Conservation (phyloP, 2,888 invertebrate genomes). For the Chouioia cunea region DNA sequence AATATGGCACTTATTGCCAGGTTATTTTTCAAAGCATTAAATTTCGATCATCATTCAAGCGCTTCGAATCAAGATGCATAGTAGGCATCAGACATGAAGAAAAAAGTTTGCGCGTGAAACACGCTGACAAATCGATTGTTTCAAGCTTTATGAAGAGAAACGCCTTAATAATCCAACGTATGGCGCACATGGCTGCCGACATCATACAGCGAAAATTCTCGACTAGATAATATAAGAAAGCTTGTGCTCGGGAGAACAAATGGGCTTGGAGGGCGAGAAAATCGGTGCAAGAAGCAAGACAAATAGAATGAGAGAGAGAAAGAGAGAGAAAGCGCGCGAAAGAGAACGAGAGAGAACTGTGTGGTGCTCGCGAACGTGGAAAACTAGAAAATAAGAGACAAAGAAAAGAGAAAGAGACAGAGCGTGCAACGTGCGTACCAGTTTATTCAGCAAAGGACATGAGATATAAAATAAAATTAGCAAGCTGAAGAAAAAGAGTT, state of each 20-base stretch:
- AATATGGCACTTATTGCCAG: too few species aligned
- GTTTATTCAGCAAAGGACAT: conserved; percentile 54
- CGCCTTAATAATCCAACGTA: background rate
- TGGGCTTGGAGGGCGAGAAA: conserved; percentile 8
- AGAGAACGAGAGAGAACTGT: background rate
- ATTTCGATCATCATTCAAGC: background rate
- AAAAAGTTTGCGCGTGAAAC: background rate
- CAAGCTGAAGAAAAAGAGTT: conserved; percentile 54
- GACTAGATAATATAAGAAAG: background rate
- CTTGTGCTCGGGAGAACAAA: conserved; percentile 23
- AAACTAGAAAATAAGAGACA: too few species aligned
- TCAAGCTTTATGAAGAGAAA: background rate
- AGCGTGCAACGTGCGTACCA: conserved; percentile 49
- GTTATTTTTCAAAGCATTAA: too few species aligned
- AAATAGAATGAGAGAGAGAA: background rate
- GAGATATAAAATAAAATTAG: conserved; percentile 50
- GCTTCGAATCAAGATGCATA: background rate
- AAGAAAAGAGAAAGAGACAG: background rate
- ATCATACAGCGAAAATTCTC: background rate
- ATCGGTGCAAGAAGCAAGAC: conserved; percentile 13
- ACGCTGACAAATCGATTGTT: background rate
- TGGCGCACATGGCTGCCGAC: background rate
- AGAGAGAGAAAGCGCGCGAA: background rate
- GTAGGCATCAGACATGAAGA: background rate
- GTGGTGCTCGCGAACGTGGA: too few species aligned